These are phyloP conservation scores for Scaeva pyrastri DNA, from an alignment of 2,888 invertebrate species.

Conservation along the genomic window DNA sequence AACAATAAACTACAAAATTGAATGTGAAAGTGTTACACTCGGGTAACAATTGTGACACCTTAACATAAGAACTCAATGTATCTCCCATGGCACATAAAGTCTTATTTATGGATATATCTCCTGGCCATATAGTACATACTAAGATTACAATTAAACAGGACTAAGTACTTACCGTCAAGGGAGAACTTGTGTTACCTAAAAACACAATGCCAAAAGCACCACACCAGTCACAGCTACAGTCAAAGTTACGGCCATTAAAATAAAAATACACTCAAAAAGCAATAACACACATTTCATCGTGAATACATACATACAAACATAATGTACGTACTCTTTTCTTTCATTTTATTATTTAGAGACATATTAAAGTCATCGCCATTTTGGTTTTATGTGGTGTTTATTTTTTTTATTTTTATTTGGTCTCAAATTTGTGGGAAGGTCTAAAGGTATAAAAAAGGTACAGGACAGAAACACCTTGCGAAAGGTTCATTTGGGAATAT, in stretches of 20 bases:
- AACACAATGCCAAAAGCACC: conserved; percentile 38
- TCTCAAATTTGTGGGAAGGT: neutral
- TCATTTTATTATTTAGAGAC: conserved; percentile 33
- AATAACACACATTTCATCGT: conserved; percentile 58
- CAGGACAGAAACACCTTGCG: conserved; percentile 11
- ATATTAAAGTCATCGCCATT: conserved; percentile 18
- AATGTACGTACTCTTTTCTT: conserved; percentile 22
- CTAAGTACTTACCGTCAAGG: conserved; percentile 22
- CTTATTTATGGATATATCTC: no score
- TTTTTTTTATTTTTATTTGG: neutral
- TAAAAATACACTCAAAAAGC: conserved; percentile 34
- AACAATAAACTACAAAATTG: no score
- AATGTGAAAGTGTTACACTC: no score
- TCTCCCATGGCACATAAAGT: no score
- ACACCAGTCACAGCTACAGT: neutral
- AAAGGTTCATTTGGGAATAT: conserved; percentile 8
- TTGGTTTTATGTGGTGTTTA: neutral
- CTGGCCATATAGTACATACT: no score
- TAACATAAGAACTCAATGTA: no score
- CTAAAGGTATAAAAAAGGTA: neutral
- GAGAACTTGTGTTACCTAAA: conserved; percentile 38
- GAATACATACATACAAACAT: no score
- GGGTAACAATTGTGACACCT: no score
- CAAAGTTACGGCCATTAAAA: conserved; percentile 42
- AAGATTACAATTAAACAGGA: no score